A percentile compares a stretch with the other conserved stretches of the same genome.
These are phyloP conservation scores for Oostethus manadensis DNA, from an alignment of 2,113 vertebrate genomes.

Conservation along the genomic window DNA sequence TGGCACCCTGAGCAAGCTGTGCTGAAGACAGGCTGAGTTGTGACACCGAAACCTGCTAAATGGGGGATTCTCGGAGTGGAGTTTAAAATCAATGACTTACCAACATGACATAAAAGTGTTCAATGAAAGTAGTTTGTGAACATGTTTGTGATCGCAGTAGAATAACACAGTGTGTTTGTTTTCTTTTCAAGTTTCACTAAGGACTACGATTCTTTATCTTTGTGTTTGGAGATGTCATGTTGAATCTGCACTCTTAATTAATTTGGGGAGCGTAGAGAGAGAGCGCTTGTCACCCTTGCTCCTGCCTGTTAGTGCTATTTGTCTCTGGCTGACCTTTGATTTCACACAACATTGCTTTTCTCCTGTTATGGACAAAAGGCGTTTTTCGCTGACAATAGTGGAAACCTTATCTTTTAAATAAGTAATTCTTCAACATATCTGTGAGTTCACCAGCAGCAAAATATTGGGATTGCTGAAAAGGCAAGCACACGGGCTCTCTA, in stretches of 20 bases:
- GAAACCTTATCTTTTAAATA: constrained; percentile 81
- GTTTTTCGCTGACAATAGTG: constrained; percentile 77
- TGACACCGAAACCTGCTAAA: constrained; percentile 38
- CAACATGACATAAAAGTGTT: constrained; percentile 58
- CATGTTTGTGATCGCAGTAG: constrained; percentile 54
- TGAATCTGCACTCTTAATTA: constrained; percentile 70
- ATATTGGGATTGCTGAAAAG: constrained; percentile 75
- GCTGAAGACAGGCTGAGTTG: constrained; percentile 37
- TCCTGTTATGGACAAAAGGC: constrained; percentile 70
- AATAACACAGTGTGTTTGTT: constrained; percentile 48
- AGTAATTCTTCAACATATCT: constrained; percentile 77
- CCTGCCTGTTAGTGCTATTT: constrained; percentile 71
- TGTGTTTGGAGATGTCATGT: constrained; percentile 55
- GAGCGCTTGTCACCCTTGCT: constrained; percentile 65
- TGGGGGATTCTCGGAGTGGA: constrained; percentile 40
- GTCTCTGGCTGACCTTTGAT: constrained; percentile 76
- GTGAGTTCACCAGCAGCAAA: constrained; percentile 72
- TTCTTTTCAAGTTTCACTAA: constrained; percentile 43
- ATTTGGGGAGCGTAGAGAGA: constrained; percentile 54
- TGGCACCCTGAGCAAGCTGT: constrained; percentile 37
- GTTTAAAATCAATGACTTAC: constrained; percentile 66
- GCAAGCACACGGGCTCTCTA: constrained; percentile 55
- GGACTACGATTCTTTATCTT: constrained; percentile 49
- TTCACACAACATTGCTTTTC: constrained; percentile 75
- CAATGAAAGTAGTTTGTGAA: constrained; percentile 49